A percentile compares a stretch with the other conserved stretches of the same genome.
These are phyloP conservation scores for Boulengerochromis microlepis DNA, from an alignment of 2,113 vertebrate species.

Conservation along the genomic window DNA sequence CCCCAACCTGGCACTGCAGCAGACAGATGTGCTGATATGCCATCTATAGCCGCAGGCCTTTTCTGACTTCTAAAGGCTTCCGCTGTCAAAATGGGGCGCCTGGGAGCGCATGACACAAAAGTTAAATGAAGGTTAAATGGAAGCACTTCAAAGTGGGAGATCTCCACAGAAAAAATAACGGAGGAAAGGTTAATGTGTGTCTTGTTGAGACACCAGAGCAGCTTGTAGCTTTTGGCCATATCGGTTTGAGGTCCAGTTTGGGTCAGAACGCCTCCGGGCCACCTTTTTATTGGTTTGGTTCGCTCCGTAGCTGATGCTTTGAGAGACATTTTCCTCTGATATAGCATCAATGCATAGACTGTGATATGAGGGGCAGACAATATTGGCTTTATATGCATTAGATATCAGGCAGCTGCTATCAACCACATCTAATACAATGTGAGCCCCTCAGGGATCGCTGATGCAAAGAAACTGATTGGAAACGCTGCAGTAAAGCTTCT, in stretches of 20 bases:
- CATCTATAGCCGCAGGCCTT: constrained; percentile 59
- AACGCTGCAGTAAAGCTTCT: background rate
- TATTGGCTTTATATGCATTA: background rate
- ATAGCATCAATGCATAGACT: background rate
- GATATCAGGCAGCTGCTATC: background rate
- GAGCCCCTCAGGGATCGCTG: background rate
- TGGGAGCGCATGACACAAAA: constrained; percentile 59
- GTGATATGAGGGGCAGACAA: background rate
- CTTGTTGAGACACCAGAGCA: constrained; percentile 64
- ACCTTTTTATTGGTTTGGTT: constrained; percentile 32
- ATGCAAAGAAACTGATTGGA: background rate
- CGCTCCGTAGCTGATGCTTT: background rate
- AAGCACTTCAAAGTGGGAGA: constrained; percentile 68
- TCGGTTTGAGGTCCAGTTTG: constrained; percentile 44
- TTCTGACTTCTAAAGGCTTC: constrained; percentile 67
- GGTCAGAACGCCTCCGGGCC: constrained; percentile 54
- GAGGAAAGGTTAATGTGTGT: constrained; percentile 66
- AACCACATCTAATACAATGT: background rate
- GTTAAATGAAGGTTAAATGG: constrained; percentile 73
- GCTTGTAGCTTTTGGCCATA: constrained; percentile 64
- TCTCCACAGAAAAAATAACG: constrained; percentile 52
- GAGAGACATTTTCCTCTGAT: constrained; percentile 2
- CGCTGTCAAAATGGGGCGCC: constrained; percentile 50
- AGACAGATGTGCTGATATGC: constrained; percentile 70
- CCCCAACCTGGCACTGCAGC: constrained; percentile 38